These are phyloP conservation scores for Lagodon rhomboides DNA, from an alignment of 2,797 vertebrate genomes.

Conservation along the genomic window DNA sequence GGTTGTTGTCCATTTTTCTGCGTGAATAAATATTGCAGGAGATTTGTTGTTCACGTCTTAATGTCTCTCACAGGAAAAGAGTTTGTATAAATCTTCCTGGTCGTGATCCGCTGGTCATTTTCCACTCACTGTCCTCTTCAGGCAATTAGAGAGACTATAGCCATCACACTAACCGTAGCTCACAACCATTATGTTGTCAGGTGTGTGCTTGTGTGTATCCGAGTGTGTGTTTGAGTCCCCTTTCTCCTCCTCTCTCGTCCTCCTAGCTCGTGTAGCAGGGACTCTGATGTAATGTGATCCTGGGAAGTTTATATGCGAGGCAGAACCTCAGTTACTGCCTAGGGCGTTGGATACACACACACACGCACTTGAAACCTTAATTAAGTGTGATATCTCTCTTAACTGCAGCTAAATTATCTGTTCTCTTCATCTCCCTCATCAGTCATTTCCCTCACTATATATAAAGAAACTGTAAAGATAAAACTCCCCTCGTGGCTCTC, in stretches of 20 bases:
- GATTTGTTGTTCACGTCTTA: conserved; percentile 7
- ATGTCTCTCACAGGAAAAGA: conserved; percentile 16
- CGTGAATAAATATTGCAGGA: background rate
- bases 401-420: conserved; percentile 65
- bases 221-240: conserved; percentile 16
- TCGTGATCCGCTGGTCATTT: conserved; percentile 20
- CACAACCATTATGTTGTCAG: conserved; percentile 40
- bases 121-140: conserved; percentile 23
- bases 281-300: conserved; percentile 51
- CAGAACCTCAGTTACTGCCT: conserved; percentile 52
- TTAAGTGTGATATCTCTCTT: conserved; percentile 64
- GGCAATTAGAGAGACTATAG: conserved; percentile 45
- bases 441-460: conserved; percentile 33
- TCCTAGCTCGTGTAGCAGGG: conserved; percentile 15
- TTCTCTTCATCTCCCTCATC: conserved; percentile 51
- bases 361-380: conserved; percentile 47
- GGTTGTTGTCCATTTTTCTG: conserved; percentile 4
- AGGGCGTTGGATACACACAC: conserved; percentile 27
- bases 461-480: conserved; percentile 27
- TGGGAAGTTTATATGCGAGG: conserved; percentile 59
- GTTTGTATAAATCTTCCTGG: conserved; percentile 5
- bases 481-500: conserved; percentile 6
- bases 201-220: conserved; percentile 27
- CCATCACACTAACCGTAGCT: conserved; percentile 43
- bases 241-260: conserved; percentile 6